These are phyloP conservation scores for Hipparchia semele DNA, from an alignment of 2,888 invertebrate genomes.

Conservation along the genomic window DNA sequence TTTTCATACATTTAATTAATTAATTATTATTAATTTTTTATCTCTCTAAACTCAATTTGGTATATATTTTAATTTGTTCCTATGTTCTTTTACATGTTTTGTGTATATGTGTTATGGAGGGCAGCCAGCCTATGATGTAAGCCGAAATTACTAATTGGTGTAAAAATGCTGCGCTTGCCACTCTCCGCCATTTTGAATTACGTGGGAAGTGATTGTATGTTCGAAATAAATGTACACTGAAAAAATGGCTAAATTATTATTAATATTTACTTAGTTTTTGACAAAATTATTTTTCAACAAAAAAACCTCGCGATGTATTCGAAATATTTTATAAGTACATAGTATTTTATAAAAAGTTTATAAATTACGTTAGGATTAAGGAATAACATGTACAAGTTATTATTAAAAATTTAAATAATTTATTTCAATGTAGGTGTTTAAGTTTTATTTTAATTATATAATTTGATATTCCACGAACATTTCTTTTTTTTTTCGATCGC, in stretches of 20 bases:
- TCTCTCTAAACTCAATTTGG: not conserved
- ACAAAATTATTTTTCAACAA: not conserved
- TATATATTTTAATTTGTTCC: conserved; percentile 35
- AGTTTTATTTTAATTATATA: not conserved
- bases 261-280: not conserved
- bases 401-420: not conserved
- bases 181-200: conserved; percentile 47
- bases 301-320: not conserved
- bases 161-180: conserved; percentile 67
- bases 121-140: conserved; percentile 75
- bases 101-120: conserved; percentile 51
- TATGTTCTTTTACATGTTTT: conserved; percentile 42
- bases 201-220: conserved; percentile 45
- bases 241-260: not conserved
- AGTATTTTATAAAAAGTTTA: not conserved
- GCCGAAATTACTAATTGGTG: conserved; percentile 38
- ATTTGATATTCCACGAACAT: conserved; percentile 19
- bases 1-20: not conserved
- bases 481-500: conserved; percentile 15
- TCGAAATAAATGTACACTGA: conserved; percentile 33
- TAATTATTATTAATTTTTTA: not conserved
- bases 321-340: not conserved
- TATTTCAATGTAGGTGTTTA: not conserved
- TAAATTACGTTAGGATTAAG: not conserved
- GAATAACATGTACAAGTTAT: not conserved